Evolutionary conservation across 23 tunicate species (phyloP).

Genomic region (Trididemnum clinides): DNA sequence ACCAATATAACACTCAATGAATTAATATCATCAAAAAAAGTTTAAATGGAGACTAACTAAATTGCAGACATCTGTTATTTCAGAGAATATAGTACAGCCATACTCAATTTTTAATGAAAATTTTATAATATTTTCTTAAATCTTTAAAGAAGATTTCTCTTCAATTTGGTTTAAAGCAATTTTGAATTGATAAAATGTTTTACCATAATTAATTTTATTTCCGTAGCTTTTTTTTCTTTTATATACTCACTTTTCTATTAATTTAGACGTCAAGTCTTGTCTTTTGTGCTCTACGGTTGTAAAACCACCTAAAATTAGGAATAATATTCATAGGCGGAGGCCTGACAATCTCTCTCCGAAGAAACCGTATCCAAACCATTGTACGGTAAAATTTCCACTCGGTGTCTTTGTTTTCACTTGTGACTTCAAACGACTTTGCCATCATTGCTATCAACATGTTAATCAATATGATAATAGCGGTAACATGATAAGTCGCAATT

Average conservation of each 20-base stretch:
- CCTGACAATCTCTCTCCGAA: constrained; percentile 63
- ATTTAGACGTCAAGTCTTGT: no score
- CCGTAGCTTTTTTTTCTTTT: no score
- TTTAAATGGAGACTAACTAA: no score
- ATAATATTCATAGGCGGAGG: constrained; percentile 93
- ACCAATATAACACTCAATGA: no score
- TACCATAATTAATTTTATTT: no score
- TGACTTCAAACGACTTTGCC: constrained; percentile 69
- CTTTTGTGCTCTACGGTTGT: not conserved
- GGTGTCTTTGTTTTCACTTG: constrained; percentile 43
- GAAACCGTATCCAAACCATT: constrained; percentile 71
- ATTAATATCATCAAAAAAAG: no score
- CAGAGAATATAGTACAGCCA: no score
- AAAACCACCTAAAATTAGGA: constrained; percentile 49
- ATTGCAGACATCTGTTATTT: no score
- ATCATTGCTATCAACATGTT: constrained; percentile 97
- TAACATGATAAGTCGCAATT: constrained; percentile 55
- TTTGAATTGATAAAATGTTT: no score
- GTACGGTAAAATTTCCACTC: constrained; percentile 90
- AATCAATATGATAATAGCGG: constrained; percentile 75
- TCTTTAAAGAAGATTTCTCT: no score
- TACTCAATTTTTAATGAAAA: no score
- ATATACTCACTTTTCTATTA: not conserved
- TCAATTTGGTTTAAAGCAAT: not conserved
- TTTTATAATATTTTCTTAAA: no score